These are phyloP conservation scores for Eueides isabella DNA, from an alignment of 1,140 invertebrate genomes.

Conservation along the genomic window DNA sequence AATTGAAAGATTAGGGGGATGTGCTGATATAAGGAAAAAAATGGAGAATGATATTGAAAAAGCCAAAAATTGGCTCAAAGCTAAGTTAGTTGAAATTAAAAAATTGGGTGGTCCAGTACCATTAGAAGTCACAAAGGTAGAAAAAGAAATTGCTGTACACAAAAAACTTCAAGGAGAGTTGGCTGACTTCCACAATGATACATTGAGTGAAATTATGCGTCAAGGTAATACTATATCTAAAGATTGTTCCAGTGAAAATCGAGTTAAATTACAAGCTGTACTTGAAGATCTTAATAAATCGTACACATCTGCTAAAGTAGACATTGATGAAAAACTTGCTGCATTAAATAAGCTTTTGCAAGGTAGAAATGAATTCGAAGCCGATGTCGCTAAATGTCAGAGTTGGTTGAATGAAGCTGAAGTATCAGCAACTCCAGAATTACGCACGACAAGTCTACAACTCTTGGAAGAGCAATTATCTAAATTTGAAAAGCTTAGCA, in stretches of 20 bases:
- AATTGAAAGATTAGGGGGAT: conserved; percentile 86
- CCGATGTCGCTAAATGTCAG: conserved; percentile 89
- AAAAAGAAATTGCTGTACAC: conserved; percentile 89
- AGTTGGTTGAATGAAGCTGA: conserved; percentile 95
- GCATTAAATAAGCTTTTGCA: conserved; percentile 88
- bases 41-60: conserved; percentile 90
- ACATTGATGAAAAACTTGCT: conserved; percentile 88
- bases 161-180: conserved; percentile 89
- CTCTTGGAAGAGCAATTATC: conserved; percentile 92
- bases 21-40: conserved; percentile 87
- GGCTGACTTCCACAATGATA: conserved; percentile 89
- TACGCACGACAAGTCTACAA: conserved; percentile 89
- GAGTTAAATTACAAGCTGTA: conserved; percentile 85
- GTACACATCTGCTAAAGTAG: conserved; percentile 87
- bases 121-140: conserved; percentile 87
- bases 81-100: conserved; percentile 88
- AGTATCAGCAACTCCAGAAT: conserved; percentile 90
- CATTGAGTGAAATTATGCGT: conserved; percentile 89
- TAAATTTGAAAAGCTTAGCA: conserved; percentile 91
- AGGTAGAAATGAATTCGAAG: conserved; percentile 90
- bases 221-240: conserved; percentile 89
- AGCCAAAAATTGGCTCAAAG: conserved; percentile 90
- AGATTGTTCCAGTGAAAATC: conserved; percentile 90
- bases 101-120: conserved; percentile 89
- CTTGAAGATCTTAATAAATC: conserved; percentile 87